Base-by-base conservation (phyloP, 2,797 vertebrate genomes). In the Miichthys miiuy region DNA sequence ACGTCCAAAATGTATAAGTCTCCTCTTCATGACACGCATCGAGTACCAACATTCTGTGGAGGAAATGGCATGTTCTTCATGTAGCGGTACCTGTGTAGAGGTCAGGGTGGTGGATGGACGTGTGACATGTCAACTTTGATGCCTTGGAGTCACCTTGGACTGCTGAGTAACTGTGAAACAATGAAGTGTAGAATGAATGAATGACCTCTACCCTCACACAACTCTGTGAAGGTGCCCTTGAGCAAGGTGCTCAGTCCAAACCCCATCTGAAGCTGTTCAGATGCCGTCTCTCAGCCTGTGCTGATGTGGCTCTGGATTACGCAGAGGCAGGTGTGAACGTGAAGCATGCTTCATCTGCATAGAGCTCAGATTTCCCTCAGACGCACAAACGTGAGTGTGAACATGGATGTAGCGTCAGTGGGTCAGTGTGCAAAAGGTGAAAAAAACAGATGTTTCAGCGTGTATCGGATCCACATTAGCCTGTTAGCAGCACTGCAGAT, bases 401-500 rank as follows among this genome's bases (percentile, higher is more conserved):
- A 55, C 57, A 17, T 38, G 34, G 34, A 9, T 9, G 34, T 9
- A 38, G 6, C 30, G 34, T 38, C 34, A 38, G 34, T 38, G 34
- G 34, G 34, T 38, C 34, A 38, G 34, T 38, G 34, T 38, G 34
- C 8, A 9, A 38, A 38, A 38, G 1, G 34, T 8, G 34, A 34
- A 34, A 8, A 44, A 44, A 42, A 13, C 11, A 44, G 42, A 12
- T 44, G 42, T 44, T 14, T 14, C 42, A 44, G 42, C 13, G 42
- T 44, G 42, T 38, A 9, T 38, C 34, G 34, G 8, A 38, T 38
- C 34, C 34, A 55, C 16, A 23, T 10, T 64, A 75, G 79, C 21
- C 64, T 76, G 71, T 72, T 66, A 72, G 57, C 81, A 23, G 21
- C 84, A 88, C 80, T 90, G 86, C 87, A 81, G 89, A 89, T 77